Evolutionary conservation across 2,888 invertebrate species (phyloP), one percentile per base, ranked within the genome.

Genomic region (Tethea ocularis): DNA sequence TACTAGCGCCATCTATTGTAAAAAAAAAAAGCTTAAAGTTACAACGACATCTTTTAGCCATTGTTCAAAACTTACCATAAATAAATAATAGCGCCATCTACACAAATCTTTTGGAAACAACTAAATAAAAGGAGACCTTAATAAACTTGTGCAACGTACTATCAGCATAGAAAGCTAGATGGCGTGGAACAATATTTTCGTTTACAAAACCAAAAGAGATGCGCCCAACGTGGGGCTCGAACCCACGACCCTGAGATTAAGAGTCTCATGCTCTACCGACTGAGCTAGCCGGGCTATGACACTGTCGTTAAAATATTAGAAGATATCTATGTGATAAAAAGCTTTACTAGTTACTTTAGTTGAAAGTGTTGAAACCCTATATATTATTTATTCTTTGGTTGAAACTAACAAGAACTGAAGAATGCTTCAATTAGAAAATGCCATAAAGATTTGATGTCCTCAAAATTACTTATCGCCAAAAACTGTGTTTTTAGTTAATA

Each of bases 161-260:
- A n/a, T 17, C 41, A 17, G 1, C 7, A n/a, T n/a, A 1, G 2
- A 10, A 20, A n/a, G 10, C 46, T 20, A 46, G 20, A 20, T 46
- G 20, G 20, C 8, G 20, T 46, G 2, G 0, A 20, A 46, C 1
- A 3, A 20, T 8, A n/a, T 20, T 8, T 10, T 2, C 2, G 33
- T 36, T 64, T 57, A 62, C 38, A 59, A 5, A 26, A 33, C 7
- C 57, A 78, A 82, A 86, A 86, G 83, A 72, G 57, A 60, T 64
- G 59, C 93, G 93, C 93, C 93, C 93, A 93, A 93, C 93, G 93
- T 93, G 93, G 93, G 93, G 93, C 93, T 93, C 93, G 93, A 93
- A 93, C 93, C 93, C 93, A 93, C 93, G 93, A 93, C 93, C 93
- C 93, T 93, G 93, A 93, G 93, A 93, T 93, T 93, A 93, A 93